These are phyloP conservation scores for Microtus obscurus DNA, from an alignment of 2,797 vertebrate species.

Conservation along the genomic window DNA sequence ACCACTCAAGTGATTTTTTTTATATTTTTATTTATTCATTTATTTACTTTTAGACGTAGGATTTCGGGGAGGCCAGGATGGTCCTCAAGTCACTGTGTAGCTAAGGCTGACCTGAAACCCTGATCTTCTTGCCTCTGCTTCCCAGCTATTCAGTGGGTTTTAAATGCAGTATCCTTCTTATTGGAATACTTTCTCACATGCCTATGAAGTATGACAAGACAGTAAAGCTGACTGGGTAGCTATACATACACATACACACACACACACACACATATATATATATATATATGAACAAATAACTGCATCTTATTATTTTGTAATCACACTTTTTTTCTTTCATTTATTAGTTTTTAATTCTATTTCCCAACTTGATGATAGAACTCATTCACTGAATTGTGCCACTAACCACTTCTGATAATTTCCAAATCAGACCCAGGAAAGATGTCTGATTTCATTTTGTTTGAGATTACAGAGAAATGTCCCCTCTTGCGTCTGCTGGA, in stretches of 20 bases:
- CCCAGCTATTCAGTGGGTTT: background rate
- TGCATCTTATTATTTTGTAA: background rate
- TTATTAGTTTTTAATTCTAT: background rate
- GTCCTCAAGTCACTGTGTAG: background rate
- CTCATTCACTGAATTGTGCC: background rate
- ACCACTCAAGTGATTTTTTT: background rate
- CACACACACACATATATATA: rapidly evolving
- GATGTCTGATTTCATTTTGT: background rate
- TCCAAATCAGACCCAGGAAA: background rate
- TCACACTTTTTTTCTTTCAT: background rate
- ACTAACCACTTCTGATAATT: slow-evolving; percentile 27
- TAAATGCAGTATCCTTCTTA: background rate
- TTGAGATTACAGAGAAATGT: background rate
- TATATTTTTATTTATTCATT: background rate
- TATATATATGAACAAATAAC: background rate
- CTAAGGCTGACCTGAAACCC: background rate
- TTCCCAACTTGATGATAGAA: background rate
- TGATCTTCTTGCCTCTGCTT: background rate
- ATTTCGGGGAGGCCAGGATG: background rate
- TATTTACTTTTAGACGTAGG: background rate
- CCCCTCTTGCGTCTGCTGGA: background rate
- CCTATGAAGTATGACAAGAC: background rate
- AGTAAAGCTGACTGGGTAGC: background rate
- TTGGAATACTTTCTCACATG: background rate
- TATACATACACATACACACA: too few species aligned